These are phyloP conservation scores for Reticulitermes speratus DNA, from an alignment of 1,140 invertebrate genomes.

Conservation along the genomic window DNA sequence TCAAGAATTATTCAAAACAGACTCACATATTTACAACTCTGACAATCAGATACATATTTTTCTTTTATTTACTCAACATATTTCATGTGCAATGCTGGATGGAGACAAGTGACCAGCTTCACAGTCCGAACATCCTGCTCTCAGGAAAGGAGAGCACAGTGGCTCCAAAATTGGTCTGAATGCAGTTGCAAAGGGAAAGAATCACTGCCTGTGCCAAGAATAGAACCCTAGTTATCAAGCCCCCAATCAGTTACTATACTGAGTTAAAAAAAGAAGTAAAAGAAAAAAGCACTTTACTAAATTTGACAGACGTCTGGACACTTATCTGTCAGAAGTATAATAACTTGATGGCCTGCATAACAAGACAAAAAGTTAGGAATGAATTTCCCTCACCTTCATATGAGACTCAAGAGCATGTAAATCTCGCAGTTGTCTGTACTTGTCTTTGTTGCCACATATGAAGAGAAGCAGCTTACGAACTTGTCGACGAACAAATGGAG, in stretches of 20 bases:
- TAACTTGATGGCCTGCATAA: neutral
- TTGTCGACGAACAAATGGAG: conserved; percentile 72
- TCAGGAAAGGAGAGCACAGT: too few species aligned
- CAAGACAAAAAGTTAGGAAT: too few species aligned
- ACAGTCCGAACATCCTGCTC: too few species aligned
- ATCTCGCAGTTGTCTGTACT: conserved; percentile 90
- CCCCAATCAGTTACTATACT: neutral
- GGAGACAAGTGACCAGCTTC: too few species aligned
- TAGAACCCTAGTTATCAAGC: neutral
- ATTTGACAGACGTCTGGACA: neutral
- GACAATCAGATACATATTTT: too few species aligned
- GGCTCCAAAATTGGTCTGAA: neutral
- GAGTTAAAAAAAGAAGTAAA: neutral
- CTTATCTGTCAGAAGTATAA: neutral
- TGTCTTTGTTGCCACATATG: conserved; percentile 94
- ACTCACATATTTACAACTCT: too few species aligned
- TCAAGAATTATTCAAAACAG: too few species aligned
- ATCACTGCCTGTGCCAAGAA: neutral
- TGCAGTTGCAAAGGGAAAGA: neutral
- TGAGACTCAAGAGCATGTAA: conserved; percentile 85
- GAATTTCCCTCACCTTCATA: conserved; percentile 58
- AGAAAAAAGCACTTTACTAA: neutral
- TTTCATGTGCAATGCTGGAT: too few species aligned
- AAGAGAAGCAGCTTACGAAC: conserved; percentile 87
- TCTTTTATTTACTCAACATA: too few species aligned